Percentiles rank a stretch among this genome's conserved stretches.
Evolutionary conservation across 2,888 invertebrate genomes (phyloP).

Genomic region (Sarcophaga variegata): DNA sequence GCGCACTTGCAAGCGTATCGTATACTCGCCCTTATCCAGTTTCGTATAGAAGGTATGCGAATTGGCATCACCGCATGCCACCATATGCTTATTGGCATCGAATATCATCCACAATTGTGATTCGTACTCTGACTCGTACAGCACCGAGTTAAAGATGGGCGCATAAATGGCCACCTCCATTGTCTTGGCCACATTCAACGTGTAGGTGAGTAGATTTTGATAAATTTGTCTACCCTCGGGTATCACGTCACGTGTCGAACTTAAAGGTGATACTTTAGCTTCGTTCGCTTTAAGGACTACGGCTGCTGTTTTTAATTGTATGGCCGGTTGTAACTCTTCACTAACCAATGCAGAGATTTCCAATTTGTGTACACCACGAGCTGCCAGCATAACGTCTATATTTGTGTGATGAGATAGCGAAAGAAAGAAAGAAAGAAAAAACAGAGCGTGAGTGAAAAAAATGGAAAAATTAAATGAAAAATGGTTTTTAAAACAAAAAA

Average conservation of each 20-base stretch:
- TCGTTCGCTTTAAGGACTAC: constrained; percentile 91
- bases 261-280: constrained; percentile 89
- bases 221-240: constrained; percentile 95
- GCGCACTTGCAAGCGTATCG: constrained; percentile 91
- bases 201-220: constrained; percentile 93
- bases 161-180: constrained; percentile 92
- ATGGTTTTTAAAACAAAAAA: not conserved
- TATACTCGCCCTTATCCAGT: constrained; percentile 97
- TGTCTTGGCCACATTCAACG: constrained; percentile 90
- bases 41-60: constrained; percentile 90
- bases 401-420: constrained; percentile 19
- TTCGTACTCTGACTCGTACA: constrained; percentile 98
- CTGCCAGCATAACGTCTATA: constrained; percentile 87
- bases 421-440: not conserved
- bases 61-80: constrained; percentile 94
- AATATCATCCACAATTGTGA: constrained; percentile 98
- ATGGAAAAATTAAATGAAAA: not conserved
- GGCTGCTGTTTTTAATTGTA: constrained; percentile 89
- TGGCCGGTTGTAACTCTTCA: constrained; percentile 90
- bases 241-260: constrained; percentile 90
- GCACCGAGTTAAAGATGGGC: constrained; percentile 90
- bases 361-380: constrained; percentile 88
- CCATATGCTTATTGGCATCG: constrained; percentile 93
- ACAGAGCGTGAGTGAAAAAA: not conserved
- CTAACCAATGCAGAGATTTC: constrained; percentile 86